Evolutionary conservation across 1,140 invertebrate species (phyloP).

Genomic region (Drosophila sturtevanti): DNA sequence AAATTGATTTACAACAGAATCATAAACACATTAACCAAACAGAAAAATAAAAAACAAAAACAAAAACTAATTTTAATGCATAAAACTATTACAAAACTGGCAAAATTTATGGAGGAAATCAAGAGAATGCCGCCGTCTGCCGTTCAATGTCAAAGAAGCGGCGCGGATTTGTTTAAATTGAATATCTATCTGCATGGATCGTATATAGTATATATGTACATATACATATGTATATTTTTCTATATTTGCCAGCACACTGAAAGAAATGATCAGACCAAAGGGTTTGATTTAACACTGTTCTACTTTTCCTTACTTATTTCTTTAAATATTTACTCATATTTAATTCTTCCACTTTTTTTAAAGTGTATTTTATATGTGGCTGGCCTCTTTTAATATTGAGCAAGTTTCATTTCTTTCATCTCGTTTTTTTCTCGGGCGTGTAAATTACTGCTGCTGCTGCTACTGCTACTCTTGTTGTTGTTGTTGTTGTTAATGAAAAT

Average conservation of each 20-base stretch:
- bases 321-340: background rate
- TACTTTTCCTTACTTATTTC: background rate
- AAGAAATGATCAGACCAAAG: too few species aligned
- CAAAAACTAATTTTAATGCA: constrained; percentile 36
- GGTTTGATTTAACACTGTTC: too few species aligned
- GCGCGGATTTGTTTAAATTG: constrained; percentile 48
- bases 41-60: constrained; percentile 5
- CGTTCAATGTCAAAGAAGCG: constrained; percentile 68
- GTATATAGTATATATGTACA: background rate
- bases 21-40: constrained; percentile 15
- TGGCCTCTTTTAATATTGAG: constrained; percentile 47
- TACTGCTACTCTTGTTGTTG: constrained; percentile 2
- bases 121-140: constrained; percentile 41
- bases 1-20: constrained; percentile 43
- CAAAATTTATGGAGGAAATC: constrained; percentile 72
- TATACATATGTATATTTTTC: background rate
- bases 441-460: constrained; percentile 57
- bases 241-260: constrained; percentile 3
- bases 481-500: constrained; percentile 23
- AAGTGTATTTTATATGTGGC: background rate
- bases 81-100: constrained; percentile 69
- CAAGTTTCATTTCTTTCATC: constrained; percentile 33
- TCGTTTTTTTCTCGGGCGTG: constrained; percentile 39
- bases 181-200: constrained; percentile 30
- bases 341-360: background rate